Conservation (phyloP, 2,797 vertebrate genomes). For the Nyctalus aviator region DNA sequence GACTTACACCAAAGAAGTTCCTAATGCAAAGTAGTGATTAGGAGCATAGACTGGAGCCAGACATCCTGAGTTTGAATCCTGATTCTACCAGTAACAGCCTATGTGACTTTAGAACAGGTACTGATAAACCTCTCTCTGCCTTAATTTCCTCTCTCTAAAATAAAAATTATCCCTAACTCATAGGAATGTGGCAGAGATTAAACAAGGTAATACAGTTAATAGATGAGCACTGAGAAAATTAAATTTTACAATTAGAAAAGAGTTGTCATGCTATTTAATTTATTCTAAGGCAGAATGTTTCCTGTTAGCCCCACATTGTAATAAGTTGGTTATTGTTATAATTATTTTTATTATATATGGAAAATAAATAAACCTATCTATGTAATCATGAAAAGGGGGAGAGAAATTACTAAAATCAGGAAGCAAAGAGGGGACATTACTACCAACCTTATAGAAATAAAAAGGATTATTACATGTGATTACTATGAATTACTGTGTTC, state of each 20-base stretch:
- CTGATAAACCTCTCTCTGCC: background rate
- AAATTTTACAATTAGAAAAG: slow-evolving; percentile 21
- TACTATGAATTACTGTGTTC: background rate
- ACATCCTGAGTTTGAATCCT: background rate
- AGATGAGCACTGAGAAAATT: background rate
- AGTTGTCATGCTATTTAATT: background rate
- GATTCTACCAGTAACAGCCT: background rate
- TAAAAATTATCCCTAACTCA: slow-evolving; percentile 1
- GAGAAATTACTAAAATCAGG: background rate
- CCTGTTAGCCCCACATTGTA: background rate
- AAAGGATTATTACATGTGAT: background rate
- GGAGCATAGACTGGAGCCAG: background rate
- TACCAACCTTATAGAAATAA: background rate
- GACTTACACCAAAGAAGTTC: background rate
- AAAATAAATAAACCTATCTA: background rate
- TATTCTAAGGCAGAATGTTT: slow-evolving; percentile 28
- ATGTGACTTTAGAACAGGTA: background rate
- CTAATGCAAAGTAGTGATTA: background rate
- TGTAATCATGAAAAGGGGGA: background rate
- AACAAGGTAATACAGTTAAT: background rate
- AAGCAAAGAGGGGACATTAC: background rate
- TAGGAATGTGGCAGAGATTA: background rate
- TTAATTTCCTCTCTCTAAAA: background rate
- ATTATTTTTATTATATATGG: no score
- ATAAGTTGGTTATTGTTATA: background rate